Percentiles rank a stretch among this genome's conserved stretches.
Conservation (phyloP, 2,888 invertebrate species). For the Euspilapteryx auroguttella region DNA sequence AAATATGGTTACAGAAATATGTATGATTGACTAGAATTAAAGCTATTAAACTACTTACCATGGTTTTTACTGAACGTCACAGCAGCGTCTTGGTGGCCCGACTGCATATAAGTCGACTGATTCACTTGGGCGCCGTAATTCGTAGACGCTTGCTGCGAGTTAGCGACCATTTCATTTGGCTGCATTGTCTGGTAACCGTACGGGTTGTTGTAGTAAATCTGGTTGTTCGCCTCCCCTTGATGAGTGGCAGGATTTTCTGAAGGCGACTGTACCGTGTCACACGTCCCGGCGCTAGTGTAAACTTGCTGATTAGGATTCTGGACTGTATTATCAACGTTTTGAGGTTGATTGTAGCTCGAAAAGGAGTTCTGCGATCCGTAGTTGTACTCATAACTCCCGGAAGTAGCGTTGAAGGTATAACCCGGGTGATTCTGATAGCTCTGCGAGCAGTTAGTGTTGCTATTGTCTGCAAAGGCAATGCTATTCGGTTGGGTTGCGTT, state of each 20-base stretch:
- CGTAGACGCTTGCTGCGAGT: slow-evolving; percentile 18
- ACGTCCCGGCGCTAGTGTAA: slow-evolving; percentile 50
- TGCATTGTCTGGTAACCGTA: slow-evolving; percentile 49
- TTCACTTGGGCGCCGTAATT: slow-evolving; percentile 32
- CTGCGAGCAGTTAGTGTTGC: slow-evolving; percentile 21
- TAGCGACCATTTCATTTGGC: slow-evolving; percentile 18
- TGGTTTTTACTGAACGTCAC: slow-evolving; percentile 32
- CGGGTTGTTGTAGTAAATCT: slow-evolving; percentile 44
- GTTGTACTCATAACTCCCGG: slow-evolving; percentile 63
- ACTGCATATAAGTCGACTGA: slow-evolving; percentile 42
- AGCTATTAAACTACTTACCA: no score
- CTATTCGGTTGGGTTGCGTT: slow-evolving; percentile 10
- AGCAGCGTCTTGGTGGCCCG: slow-evolving; percentile 25
- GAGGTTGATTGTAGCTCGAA: slow-evolving; percentile 17
- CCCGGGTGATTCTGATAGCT: slow-evolving; percentile 62
- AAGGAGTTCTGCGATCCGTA: slow-evolving; percentile 62
- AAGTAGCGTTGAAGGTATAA: slow-evolving; percentile 57
- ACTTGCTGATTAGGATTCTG: slow-evolving; percentile 24
- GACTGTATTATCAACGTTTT: slow-evolving; percentile 19
- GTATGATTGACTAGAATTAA: no score
- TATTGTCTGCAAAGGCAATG: slow-evolving; percentile 16
- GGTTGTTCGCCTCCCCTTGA: slow-evolving; percentile 16
- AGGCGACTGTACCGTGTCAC: slow-evolving; percentile 47
- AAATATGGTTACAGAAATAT: no score
- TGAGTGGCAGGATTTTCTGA: slow-evolving; percentile 23